phyloP scores from a whole-genome alignment of 2,888 invertebrate genomes.

The Pyrgus malvae region DNA sequence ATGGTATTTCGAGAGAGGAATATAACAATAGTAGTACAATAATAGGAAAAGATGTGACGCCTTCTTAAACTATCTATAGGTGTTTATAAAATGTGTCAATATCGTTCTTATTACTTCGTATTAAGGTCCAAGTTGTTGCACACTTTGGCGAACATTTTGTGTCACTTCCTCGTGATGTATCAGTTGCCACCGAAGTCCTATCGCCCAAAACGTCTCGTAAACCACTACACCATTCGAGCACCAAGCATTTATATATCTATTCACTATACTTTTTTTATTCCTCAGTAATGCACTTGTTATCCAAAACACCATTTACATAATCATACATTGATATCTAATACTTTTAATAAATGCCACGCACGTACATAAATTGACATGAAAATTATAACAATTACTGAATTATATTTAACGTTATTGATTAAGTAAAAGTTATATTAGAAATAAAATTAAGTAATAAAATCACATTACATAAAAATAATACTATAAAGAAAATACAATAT shows the following conservation, averaged over 20 bases:
- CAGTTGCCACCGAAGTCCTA: conserved; percentile 2
- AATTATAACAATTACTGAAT: too few species aligned
- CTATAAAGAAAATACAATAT: too few species aligned
- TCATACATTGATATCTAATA: too few species aligned
- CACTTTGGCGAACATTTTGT: neutral
- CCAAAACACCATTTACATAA: neutral
- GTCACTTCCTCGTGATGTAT: neutral
- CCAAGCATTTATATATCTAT: conserved; percentile 15
- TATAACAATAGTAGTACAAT: conserved; percentile 9
- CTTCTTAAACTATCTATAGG: conserved; percentile 15
- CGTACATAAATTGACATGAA: neutral
- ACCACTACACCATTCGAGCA: conserved; percentile 15
- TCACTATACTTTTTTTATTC: conserved; percentile 1
- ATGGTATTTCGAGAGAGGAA: conserved; percentile 30
- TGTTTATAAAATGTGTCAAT: conserved; percentile 1
- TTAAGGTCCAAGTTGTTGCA: conserved; percentile 2
- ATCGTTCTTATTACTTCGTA: neutral
- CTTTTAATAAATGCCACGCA: conserved; percentile 5
- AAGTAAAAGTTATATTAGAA: too few species aligned
- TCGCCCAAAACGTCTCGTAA: conserved; percentile 26
- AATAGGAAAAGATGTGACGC: conserved; percentile 39
- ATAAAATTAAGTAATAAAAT: too few species aligned
- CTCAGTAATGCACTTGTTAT: neutral
- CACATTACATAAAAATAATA: too few species aligned
- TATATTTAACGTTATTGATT: too few species aligned